Evolutionary conservation across 2,797 vertebrate genomes (phyloP), one percentile per base, ranked within the genome.

Genomic region (Pristis pectinata): DNA sequence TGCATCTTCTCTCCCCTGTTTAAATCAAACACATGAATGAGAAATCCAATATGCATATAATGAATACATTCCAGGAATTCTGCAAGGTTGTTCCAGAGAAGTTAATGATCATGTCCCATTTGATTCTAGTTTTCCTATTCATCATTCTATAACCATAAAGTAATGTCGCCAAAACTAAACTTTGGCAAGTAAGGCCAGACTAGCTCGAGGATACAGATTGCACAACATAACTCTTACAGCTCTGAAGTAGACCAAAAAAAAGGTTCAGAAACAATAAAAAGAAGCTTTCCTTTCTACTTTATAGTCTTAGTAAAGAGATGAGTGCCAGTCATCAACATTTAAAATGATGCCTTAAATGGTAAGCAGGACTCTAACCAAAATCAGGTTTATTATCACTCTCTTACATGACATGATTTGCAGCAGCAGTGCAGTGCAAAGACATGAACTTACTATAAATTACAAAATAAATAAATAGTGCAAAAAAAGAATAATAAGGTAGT

Each of bases 1-100:
- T 91, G 59, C 22, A 37, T 67, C 87, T 91, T 91, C 87, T 67
- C 87, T 91, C n/a, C n/a, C 59, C 87, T 67, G 87, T 87, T 82
- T 17, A 85, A 85, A 30, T 24, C n/a, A 72, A 30, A n/a, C 17
- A 15, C 13, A 27, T 85, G 27, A 27, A 91, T 61, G 67, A 67
- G n/a, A 91, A 67, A 41, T 11, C 67, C 64, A 91, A 41, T 91
- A 37, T 41, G 41, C 41, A 41, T 41, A 41, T 41, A 41, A 41
- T 37, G 59, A 87, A 67, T 61, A 37, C 19, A 64, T 91, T 91
- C 34, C 34, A 91, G 34, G 19, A 91, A 22, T 19, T 91, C 59
- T 22, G 24, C 70, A 91, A 37, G 34, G 19, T 80, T 41, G 4
- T 17, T 91, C 56, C n/a, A 64, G 87, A 91, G 59, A 34, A 11